These are phyloP conservation scores for Otus sunia DNA, from an alignment of 2,113 vertebrate genomes.

Conservation along the genomic window DNA sequence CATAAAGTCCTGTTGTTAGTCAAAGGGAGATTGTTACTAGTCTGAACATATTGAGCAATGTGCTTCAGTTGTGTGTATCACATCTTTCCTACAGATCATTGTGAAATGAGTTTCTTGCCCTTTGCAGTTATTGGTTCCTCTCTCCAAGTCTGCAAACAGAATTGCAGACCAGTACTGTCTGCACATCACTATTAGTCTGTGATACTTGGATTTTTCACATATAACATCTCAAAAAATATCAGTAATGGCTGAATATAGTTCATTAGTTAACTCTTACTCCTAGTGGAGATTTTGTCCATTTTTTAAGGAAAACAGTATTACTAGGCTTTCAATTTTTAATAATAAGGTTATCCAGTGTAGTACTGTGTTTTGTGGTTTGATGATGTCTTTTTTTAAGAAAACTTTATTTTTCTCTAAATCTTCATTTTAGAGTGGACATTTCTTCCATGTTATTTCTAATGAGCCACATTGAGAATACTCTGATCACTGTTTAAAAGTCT, in stretches of 20 bases:
- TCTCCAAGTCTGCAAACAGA: neutral
- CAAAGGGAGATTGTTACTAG: neutral
- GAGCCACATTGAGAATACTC: neutral
- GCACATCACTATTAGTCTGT: neutral
- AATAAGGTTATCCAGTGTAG: neutral
- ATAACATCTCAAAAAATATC: neutral
- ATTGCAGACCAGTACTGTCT: neutral
- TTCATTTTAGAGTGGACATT: neutral
- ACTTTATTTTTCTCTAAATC: neutral
- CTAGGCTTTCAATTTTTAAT: neutral
- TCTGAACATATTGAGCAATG: neutral
- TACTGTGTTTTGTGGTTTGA: neutral
- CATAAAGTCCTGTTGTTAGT: neutral
- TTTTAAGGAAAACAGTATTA: neutral
- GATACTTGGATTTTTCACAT: neutral
- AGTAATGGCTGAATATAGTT: neutral
- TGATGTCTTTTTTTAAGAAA: neutral
- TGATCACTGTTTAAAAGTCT: conserved; percentile 6
- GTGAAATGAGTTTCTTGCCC: neutral
- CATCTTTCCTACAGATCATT: neutral
- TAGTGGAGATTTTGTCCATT: neutral
- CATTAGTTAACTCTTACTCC: neutral
- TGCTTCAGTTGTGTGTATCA: neutral
- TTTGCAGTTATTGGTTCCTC: neutral
- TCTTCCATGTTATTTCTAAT: neutral